Evolutionary conservation across 2,888 invertebrate species (phyloP).

Genomic region (Eristalis pertinax): DNA sequence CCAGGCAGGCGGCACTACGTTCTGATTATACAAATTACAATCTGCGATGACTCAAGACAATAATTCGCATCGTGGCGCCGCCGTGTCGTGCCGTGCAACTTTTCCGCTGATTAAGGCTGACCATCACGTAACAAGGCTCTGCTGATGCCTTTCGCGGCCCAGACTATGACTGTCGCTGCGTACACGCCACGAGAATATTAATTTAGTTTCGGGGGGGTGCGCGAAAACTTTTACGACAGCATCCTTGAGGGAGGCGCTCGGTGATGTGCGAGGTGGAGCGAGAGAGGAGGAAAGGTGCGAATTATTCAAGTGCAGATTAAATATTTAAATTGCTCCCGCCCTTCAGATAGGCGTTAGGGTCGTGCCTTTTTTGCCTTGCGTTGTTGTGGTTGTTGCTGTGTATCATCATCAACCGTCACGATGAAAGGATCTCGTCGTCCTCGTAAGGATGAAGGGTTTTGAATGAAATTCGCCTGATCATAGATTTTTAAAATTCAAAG

Average conservation of each 20-base stretch:
- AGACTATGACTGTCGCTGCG: constrained; percentile 16
- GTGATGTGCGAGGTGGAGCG: not conserved
- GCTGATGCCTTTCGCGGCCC: not conserved
- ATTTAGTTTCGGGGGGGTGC: constrained; percentile 38
- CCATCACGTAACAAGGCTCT: constrained; percentile 32
- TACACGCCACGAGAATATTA: constrained; percentile 55
- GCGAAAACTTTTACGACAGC: constrained; percentile 8
- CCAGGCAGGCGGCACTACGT: not conserved
- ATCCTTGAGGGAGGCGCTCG: constrained; percentile 12
- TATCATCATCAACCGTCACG: not conserved
- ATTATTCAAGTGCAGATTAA: constrained; percentile 66
- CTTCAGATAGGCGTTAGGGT: constrained; percentile 11
- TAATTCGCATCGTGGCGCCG: not conserved
- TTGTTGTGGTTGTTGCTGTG: not conserved
- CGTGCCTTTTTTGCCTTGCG: not conserved
- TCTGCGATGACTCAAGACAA: constrained; percentile 20
- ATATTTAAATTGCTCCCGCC: constrained; percentile 61
- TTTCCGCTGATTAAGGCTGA: constrained; percentile 45
- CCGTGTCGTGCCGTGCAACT: not conserved
- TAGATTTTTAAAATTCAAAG: constrained; percentile 67
- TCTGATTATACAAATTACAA: constrained; percentile 32
- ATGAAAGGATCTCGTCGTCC: not conserved
- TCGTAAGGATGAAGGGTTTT: not conserved
- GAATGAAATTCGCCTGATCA: constrained; percentile 51
- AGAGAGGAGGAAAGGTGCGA: constrained; percentile 49